These are phyloP conservation scores for Euglossa dilemma DNA, from an alignment of 1,140 invertebrate species.

Conservation along the genomic window DNA sequence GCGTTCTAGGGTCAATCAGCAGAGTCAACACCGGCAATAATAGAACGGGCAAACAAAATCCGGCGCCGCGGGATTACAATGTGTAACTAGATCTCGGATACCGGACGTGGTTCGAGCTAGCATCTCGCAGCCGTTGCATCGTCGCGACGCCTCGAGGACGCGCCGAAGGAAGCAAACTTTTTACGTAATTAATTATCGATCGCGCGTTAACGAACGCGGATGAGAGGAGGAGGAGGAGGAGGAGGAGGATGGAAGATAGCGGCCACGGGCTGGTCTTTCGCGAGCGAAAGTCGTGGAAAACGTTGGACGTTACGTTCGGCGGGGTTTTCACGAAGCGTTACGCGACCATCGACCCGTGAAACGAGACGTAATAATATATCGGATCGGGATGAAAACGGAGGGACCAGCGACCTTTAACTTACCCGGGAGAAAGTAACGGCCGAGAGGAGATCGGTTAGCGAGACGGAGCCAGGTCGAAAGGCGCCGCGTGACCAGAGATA, in stretches of 20 bases:
- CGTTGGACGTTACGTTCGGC: not conserved
- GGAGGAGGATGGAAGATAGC: not conserved
- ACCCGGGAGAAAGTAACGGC: constrained; percentile 28
- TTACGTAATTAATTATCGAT: not conserved
- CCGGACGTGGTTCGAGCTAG: not conserved
- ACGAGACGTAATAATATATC: constrained; percentile 23
- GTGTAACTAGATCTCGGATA: constrained; percentile 26
- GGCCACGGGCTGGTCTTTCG: too few species aligned
- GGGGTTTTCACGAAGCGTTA: constrained; percentile 6
- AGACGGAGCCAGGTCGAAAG: not conserved
- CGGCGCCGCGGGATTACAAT: constrained; percentile 47
- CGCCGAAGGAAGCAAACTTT: not conserved
- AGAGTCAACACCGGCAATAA: constrained; percentile 61
- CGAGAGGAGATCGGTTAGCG: constrained; percentile 15
- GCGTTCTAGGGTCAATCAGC: constrained; percentile 60
- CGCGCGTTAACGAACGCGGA: not conserved
- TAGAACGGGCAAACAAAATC: constrained; percentile 62
- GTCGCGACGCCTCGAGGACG: too few species aligned
- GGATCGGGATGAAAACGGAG: constrained; percentile 3
- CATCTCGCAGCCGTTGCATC: too few species aligned
- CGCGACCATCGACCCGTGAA: constrained; percentile 24
- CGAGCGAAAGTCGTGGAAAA: not conserved
- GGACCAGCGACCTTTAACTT: constrained; percentile 44
- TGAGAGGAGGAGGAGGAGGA: too few species aligned
- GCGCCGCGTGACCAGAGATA: constrained; percentile 18